These are phyloP conservation scores for Microcebus jonahi DNA, from an alignment of 2,113 vertebrate genomes.

Conservation along the genomic window DNA sequence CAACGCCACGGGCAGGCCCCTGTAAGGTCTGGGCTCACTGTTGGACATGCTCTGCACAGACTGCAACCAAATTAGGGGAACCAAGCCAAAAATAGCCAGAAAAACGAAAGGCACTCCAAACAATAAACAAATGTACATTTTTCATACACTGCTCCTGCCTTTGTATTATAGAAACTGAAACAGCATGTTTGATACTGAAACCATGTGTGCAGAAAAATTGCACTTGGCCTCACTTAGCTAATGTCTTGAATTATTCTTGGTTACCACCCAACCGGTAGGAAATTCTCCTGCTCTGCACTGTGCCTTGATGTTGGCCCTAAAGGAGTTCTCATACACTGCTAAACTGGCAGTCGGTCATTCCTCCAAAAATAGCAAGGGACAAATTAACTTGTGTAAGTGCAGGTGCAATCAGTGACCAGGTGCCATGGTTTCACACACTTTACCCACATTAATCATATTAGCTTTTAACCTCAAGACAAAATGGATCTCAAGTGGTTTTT, in stretches of 20 bases:
- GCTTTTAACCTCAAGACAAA: neutral
- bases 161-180: neutral
- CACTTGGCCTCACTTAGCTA: neutral
- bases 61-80: neutral
- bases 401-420: constrained; percentile 46
- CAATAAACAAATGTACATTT: neutral
- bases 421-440: neutral
- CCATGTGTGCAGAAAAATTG: neutral
- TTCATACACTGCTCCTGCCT: neutral
- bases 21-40: neutral
- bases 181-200: neutral
- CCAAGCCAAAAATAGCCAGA: neutral
- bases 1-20: rapidly evolving
- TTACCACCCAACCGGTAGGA: neutral
- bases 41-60: neutral
- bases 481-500: neutral
- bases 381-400: constrained; percentile 75
- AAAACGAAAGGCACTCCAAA: neutral
- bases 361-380: constrained; percentile 80
- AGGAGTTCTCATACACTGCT: constrained; percentile 53
- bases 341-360: constrained; percentile 66
- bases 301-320: constrained; percentile 25
- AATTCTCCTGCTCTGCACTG: neutral
- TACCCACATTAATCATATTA: neutral
- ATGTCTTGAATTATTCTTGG: neutral